These are phyloP conservation scores for Rattus rattus DNA, from an alignment of 2,113 vertebrate genomes.

Conservation along the genomic window DNA sequence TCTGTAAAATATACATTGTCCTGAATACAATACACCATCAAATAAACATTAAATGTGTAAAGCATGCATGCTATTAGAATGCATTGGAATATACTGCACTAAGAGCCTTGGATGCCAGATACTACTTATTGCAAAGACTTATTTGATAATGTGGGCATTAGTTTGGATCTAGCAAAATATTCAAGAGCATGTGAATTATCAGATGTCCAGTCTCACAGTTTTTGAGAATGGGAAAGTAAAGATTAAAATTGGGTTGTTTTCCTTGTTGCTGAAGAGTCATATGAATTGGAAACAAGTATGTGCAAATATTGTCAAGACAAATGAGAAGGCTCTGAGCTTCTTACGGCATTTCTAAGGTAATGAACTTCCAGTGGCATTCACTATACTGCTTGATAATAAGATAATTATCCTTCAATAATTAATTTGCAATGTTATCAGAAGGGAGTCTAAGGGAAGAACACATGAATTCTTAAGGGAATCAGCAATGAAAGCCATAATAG, in stretches of 20 bases:
- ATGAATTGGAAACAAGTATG: background rate
- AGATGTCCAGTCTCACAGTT: background rate
- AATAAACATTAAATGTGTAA: background rate
- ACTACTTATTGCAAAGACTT: background rate
- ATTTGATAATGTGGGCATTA: background rate
- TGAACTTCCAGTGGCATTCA: background rate
- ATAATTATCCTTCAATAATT: background rate
- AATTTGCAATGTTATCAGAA: background rate
- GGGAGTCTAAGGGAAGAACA: background rate
- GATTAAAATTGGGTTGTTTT: background rate
- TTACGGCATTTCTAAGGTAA: background rate
- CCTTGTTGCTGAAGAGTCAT: background rate
- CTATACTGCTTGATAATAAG: background rate
- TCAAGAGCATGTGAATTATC: background rate
- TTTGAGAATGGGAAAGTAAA: background rate
- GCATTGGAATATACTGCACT: background rate
- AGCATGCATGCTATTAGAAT: background rate
- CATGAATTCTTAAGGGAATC: fast-evolving
- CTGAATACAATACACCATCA: background rate
- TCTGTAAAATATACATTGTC: background rate
- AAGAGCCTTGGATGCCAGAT: background rate
- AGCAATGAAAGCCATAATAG: background rate
- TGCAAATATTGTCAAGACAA: too few relatives aligned
- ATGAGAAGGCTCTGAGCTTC: background rate
- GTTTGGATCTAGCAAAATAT: background rate